Evolutionary conservation across 1,140 invertebrate species (phyloP).

Genomic region (Aphelinus certus): DNA sequence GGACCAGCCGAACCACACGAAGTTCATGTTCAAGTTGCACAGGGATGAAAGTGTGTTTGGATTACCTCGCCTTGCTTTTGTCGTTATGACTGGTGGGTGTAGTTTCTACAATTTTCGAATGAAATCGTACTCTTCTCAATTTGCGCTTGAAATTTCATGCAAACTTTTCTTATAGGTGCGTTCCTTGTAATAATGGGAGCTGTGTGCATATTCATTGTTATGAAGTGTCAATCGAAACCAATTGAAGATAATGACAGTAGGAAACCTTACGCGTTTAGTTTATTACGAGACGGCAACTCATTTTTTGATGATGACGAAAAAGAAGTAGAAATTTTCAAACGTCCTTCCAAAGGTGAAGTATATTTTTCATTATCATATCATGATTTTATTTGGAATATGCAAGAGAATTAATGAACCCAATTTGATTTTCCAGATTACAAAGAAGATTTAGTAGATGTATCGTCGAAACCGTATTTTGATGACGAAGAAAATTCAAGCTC

Average conservation of each 20-base stretch:
- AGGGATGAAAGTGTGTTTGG: conserved; percentile 75
- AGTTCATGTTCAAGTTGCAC: conserved; percentile 74
- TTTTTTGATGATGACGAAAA: conserved; percentile 71
- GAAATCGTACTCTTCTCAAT: too few relatives aligned
- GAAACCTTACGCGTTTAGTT: conserved; percentile 60
- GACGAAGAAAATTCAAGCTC: conserved; percentile 51
- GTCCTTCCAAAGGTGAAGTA: conserved; percentile 54
- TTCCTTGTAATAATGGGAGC: conserved; percentile 48
- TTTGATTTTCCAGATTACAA: conserved; percentile 29
- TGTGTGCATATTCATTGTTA: conserved; percentile 52
- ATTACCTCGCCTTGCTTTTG: conserved; percentile 77
- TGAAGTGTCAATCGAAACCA: conserved; percentile 59
- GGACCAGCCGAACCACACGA: neutral
- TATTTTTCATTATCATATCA: conserved; percentile 4
- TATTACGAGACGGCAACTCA: conserved; percentile 57
- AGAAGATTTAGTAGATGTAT: conserved; percentile 44
- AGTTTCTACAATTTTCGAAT: too few relatives aligned
- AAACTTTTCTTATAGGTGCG: conserved; percentile 45
- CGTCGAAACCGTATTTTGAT: conserved; percentile 64
- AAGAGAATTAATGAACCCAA: conserved; percentile 2
- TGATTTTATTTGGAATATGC: neutral
- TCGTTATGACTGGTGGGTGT: conserved; percentile 73
- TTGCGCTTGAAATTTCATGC: too few relatives aligned
- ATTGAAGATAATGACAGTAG: conserved; percentile 55
- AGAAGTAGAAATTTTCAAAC: conserved; percentile 72